Percentiles rank a stretch among this genome's conserved stretches.
Evolutionary conservation across 2,797 vertebrate species (phyloP).

Genomic region (Silurus lanzhouensis): DNA sequence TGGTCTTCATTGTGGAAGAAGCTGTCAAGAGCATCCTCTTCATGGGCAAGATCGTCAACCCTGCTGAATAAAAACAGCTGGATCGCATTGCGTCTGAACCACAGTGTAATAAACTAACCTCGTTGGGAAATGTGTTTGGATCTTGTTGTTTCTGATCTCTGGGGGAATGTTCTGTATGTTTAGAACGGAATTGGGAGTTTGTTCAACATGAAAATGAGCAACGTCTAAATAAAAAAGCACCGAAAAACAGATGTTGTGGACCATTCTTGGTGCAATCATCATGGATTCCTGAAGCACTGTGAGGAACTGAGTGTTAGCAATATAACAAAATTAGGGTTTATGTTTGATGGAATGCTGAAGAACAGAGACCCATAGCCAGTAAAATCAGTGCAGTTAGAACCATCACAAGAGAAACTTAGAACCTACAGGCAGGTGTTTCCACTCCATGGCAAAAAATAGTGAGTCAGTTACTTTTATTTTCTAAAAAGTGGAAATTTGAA

Average conservation of each 20-base stretch:
- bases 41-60: slow-evolving; percentile 78
- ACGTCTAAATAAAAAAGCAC: neutral
- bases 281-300: neutral
- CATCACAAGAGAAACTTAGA: too few relatives aligned
- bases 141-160: neutral
- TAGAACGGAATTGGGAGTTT: neutral
- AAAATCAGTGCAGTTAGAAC: too few relatives aligned
- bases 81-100: neutral
- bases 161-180: neutral
- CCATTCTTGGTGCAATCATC: neutral
- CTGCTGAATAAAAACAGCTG: slow-evolving; percentile 51
- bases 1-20: slow-evolving; percentile 84
- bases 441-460: too few relatives aligned
- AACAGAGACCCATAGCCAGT: too few relatives aligned
- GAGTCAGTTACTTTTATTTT: too few relatives aligned
- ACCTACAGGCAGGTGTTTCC: too few relatives aligned
- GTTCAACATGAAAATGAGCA: neutral
- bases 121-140: too few relatives aligned
- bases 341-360: too few relatives aligned
- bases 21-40: slow-evolving; percentile 70
- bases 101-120: neutral
- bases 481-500: too few relatives aligned
- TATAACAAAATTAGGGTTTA: too few relatives aligned
- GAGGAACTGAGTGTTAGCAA: neutral
- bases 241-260: neutral